Conservation (phyloP, 2,888 invertebrate genomes). For the Cecidostiba fungosa region DNA sequence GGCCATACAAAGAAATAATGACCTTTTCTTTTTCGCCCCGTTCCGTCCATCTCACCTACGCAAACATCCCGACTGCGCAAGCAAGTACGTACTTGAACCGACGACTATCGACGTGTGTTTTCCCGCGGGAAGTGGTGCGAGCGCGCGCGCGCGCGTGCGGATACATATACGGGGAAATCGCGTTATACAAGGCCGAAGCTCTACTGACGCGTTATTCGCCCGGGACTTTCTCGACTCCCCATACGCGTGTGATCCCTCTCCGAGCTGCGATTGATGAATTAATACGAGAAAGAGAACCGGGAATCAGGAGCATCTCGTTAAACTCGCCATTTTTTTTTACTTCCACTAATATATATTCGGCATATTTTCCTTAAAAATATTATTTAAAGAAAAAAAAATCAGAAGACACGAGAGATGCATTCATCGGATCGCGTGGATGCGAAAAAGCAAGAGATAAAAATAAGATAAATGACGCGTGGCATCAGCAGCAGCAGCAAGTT, state of each 20-base stretch:
- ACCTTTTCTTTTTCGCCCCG: not conserved
- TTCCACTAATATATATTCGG: not conserved
- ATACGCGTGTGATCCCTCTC: not conserved
- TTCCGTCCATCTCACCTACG: not conserved
- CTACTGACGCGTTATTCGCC: not conserved
- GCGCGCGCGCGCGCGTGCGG: not conserved
- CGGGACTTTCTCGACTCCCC: constrained; percentile 12
- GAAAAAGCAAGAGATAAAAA: constrained; percentile 51
- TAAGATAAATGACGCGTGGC: constrained; percentile 53
- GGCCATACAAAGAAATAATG: not conserved
- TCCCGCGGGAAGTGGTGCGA: not conserved
- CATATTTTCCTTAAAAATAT: too few relatives aligned
- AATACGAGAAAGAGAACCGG: not conserved
- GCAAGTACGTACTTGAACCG: not conserved
- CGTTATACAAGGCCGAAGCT: constrained; percentile 6
- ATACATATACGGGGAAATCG: constrained; percentile 20
- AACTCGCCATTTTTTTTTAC: not conserved
- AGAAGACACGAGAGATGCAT: not conserved
- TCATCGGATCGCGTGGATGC: constrained; percentile 17
- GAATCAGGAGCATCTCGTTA: not conserved
- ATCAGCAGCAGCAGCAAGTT: constrained; percentile 47
- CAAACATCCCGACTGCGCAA: constrained; percentile 16
- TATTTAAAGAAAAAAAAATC: not conserved
- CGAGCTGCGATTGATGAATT: constrained; percentile 12
- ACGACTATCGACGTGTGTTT: constrained; percentile 20